Evolutionary conservation across 1,140 invertebrate species (phyloP), one percentile per base, ranked within the genome.

Genomic region (Caenorhabditis briggsae): DNA sequence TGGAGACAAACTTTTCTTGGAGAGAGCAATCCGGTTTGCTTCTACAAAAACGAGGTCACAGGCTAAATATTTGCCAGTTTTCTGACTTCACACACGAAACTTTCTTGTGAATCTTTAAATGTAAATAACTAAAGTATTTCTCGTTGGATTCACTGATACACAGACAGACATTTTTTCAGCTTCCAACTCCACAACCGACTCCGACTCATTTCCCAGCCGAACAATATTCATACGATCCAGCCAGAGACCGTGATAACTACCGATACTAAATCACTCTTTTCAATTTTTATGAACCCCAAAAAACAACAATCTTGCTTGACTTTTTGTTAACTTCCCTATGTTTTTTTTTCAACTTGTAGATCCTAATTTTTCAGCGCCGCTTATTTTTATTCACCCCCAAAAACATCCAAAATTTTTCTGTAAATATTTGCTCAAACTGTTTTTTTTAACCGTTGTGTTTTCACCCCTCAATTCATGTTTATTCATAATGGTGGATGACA

Each of bases 381-480:
- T 33, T 33, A 33, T 33, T 33, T 33, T 33, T 33, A 33, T 33
- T 33, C 33, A 33, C 33, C 33, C 33, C 33, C 33, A 33, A 33
- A 33, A 33, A 33, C 33, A n/a, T 11, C 64, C 64, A n/a, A 25
- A 33, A 46, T n/a, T 78, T 78, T 78, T 78, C 70, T 78, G 53
- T 61, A 83, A 59, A 59, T 61, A 83, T 83, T 83, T 61, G 58
- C 58, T 83, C 82, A 58, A 59, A 59, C 82, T 33, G 11, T 83
- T 43, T 16, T 70, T n/a, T 70, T 48, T 43, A 25, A 43, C 8
- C 8, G 16, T 48, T 23, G 20, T 78, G 5, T 53, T 50, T 48
- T 48, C 41, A 46, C 33, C 55, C 48, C 16, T 25, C 55, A 48
- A 56, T 82, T 82, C 50, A 55, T 82, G n/a, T 78, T 16, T 78